phyloP scores from a whole-genome alignment of 2,113 vertebrate species.

The Pleuronectes platessa region DNA sequence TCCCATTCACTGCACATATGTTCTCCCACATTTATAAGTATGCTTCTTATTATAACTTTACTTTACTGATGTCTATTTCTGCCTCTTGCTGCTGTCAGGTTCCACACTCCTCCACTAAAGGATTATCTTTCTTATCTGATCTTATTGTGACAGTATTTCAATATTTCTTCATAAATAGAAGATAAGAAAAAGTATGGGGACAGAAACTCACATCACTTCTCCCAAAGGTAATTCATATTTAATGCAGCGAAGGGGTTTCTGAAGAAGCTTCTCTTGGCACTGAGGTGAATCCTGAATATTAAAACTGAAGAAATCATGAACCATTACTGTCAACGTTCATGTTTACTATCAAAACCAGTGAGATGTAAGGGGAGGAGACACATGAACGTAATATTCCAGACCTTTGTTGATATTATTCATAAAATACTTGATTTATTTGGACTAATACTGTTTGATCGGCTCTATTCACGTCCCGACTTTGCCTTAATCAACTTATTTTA shows the following conservation, averaged over 20 bases:
- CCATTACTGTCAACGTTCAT: neutral
- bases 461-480: too few species aligned
- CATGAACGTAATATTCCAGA: too few species aligned
- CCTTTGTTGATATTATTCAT: neutral
- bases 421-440: neutral
- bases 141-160: neutral
- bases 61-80: too few species aligned
- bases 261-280: constrained; percentile 16
- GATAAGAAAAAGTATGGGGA: too few species aligned
- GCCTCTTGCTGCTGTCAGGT: too few species aligned
- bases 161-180: neutral
- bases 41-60: too few species aligned
- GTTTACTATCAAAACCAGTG: constrained; percentile 8
- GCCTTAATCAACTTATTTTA: too few species aligned
- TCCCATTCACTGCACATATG: too few species aligned
- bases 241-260: neutral
- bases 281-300: constrained; percentile 6
- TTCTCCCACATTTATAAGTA: too few species aligned
- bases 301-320: constrained; percentile 11
- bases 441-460: neutral
- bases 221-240: neutral
- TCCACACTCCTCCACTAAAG: too few species aligned
- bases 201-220: neutral
- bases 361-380: neutral
- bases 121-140: too few species aligned